Base-by-base conservation (phyloP, 2,113 vertebrate species). In the Poecilia latipinna region DNA sequence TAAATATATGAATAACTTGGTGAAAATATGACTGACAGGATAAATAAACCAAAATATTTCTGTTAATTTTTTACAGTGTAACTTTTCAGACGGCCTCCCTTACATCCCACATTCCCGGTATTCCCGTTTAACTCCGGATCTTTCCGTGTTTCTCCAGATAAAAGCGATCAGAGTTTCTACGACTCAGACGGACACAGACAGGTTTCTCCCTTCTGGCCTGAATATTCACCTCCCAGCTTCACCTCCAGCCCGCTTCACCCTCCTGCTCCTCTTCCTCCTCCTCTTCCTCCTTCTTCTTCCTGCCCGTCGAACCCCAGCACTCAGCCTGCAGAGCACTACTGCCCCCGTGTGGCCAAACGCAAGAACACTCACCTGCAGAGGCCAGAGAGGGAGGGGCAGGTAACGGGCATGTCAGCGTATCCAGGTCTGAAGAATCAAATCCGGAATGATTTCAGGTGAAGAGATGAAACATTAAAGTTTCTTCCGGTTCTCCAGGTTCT, bases 341-440 rank as follows among this genome's bases (percentile, higher is more conserved):
- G 93, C 86, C 91, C 91, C 63, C 94, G 93, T 78, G 91, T 94
- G 92, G 89, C 77, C 69, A 95, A 95, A 83, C 88, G 92, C n/a
- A 94, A 93, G 74, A 90, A 28, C 62, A 28, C 86, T 24, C 39
- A 83, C 28, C 61, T 76, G 0, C 94, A 91, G 57, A 93, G 93
- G 79, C 61, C 83, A 0, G 94, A 93, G n/a, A 73, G 91, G 28
- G 93, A 94, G 35, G 83, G 89, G 0, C 91, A 91, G 8, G 77
- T 89, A 68, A 15, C 88, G 0, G 92, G 89, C n/a, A 94, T 95
- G 93, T 94, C 93, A 0, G 86, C 93, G 3, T 95, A 95, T 74
- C 94, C 94, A 86, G 94, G 94, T 95, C 5, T 82, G 87, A 65
- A 51, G 26, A 32, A 19, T 4, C 32, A 2, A 3, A 63, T 11